Base-by-base conservation (phyloP, 2,888 invertebrate genomes). In the Acanthosepion pharaonis region DNA sequence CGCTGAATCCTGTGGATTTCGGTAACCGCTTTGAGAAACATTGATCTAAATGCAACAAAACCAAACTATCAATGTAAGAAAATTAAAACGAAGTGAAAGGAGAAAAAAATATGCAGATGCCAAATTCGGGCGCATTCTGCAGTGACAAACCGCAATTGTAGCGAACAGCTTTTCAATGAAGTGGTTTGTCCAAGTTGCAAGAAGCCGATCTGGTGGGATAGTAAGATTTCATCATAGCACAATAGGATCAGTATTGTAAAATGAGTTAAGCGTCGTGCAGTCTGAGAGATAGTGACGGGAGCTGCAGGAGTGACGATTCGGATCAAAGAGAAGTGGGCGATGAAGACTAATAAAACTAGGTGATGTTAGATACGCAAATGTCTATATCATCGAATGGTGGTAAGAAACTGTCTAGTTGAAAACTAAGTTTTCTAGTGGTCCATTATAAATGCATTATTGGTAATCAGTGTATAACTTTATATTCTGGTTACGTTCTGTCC, bases 241-340 rank as follows among this genome's bases (percentile, higher is more conserved):
- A 78, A 78, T 78, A n/a, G n/a, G 78, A n/a, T 78, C 78, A 78
- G 78, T 78, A 9, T 78, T 78, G 78, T 78, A n/a, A 78, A 78
- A 78, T n/a, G 78, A 78, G n/a, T n/a, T 78, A 11, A n/a, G 15
- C 78, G 78, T 11, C 78, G n/a, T 8, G 5, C n/a, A 78, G 78
- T 78, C 78, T 78, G 78, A 78, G n/a, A 78, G 78, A 9, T 8
- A 78, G 78, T 11, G 55, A 20, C 55, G 18, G 20, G 55, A 11
- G 28, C 33, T 78, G n/a, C n/a, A n/a, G n/a, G 4, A 4, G n/a
- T 20, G 78, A 15, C 4, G 9, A n/a, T n/a, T 78, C n/a, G n/a
- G 78, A 78, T 9, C n/a, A n/a, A n/a, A 78, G 78, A n/a, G n/a
- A 78, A 2, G 1, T 15, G 4, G 15, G 78, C 15, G n/a, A 78